phyloP scores from a whole-genome alignment of 2,797 vertebrate species.

The Champsocephalus gunnari region DNA sequence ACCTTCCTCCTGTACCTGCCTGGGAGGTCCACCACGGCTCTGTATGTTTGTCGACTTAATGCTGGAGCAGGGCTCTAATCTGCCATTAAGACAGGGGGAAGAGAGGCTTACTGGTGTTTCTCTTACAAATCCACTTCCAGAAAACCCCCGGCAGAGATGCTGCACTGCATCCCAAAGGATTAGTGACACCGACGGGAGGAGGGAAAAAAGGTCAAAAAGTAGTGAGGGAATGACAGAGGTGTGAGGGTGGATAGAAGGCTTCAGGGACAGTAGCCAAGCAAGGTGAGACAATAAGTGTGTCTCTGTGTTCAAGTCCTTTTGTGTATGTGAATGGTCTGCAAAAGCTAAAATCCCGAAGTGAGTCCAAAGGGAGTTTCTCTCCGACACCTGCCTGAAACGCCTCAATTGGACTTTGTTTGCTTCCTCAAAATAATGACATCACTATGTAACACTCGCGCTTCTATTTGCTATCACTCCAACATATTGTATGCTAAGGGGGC shows the following conservation, averaged over 20 bases:
- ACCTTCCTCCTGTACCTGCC: conserved; percentile 75
- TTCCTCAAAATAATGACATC: too few relatives aligned
- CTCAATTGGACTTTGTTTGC: too few relatives aligned
- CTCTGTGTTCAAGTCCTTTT: conserved; percentile 1
- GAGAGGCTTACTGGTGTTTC: conserved; percentile 83
- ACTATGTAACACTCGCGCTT: too few relatives aligned
- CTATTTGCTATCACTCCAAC: too few relatives aligned
- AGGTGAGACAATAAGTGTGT: conserved; percentile 12
- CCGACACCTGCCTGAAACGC: too few relatives aligned
- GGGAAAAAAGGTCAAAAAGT: conserved; percentile 35
- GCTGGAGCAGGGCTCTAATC: conserved; percentile 77
- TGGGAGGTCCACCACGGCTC: conserved; percentile 44
- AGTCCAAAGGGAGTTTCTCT: too few relatives aligned
- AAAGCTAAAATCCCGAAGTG: too few relatives aligned
- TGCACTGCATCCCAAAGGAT: conserved; percentile 74
- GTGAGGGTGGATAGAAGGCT: conserved; percentile 6
- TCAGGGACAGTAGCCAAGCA: conserved; percentile 7
- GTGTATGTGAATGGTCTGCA: too few relatives aligned
- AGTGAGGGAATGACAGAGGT: conserved; percentile 20
- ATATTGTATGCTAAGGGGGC: too few relatives aligned
- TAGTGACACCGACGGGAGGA: conserved; percentile 52
- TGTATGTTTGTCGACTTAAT: conserved; percentile 79
- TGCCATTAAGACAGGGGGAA: conserved; percentile 81
- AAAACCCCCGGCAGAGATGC: conserved; percentile 70
- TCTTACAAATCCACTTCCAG: conserved; percentile 85